Percentiles rank a stretch among this genome's conserved stretches.
phyloP scores from a whole-genome alignment of 2,888 invertebrate species.

The Odontomyia ornata region DNA sequence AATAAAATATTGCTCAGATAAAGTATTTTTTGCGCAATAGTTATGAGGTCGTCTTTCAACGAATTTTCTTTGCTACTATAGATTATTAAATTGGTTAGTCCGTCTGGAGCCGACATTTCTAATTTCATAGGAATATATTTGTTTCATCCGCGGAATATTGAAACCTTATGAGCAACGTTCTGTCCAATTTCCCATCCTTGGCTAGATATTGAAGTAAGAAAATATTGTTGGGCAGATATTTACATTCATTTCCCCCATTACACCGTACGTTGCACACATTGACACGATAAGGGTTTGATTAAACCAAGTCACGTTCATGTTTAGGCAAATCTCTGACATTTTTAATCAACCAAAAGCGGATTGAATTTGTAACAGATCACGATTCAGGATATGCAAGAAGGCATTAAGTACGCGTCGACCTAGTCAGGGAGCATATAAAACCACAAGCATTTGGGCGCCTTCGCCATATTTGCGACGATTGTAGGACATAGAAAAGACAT shows the following conservation, averaged over 20 bases:
- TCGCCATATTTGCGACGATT: slow-evolving; percentile 25
- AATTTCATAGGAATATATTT: slow-evolving; percentile 20
- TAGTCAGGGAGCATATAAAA: slow-evolving; percentile 11
- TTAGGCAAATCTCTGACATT: slow-evolving; percentile 47
- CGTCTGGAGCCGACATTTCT: slow-evolving; percentile 33
- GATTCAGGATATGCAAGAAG: slow-evolving; percentile 32
- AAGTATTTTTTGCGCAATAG: slow-evolving; percentile 5
- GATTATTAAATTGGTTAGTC: slow-evolving; percentile 36
- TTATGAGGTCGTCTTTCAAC: slow-evolving; percentile 1
- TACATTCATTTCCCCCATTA: not conserved
- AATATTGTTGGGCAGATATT: slow-evolving; percentile 16
- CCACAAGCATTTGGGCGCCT: slow-evolving; percentile 38
- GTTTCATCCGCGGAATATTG: slow-evolving; percentile 41
- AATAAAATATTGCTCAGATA: not conserved
- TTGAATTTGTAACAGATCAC: slow-evolving; percentile 43
- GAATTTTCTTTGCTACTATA: not conserved
- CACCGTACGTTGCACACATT: slow-evolving; percentile 28
- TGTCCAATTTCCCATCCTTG: slow-evolving; percentile 5
- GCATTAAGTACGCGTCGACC: slow-evolving; percentile 38
- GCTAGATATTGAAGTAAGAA: not conserved
- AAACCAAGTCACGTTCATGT: slow-evolving; percentile 48
- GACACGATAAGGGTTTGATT: slow-evolving; percentile 38
- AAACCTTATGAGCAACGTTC: slow-evolving; percentile 28
- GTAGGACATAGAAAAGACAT: slow-evolving; percentile 32
- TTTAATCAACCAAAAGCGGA: slow-evolving; percentile 49